A percentile compares a stretch with the other conserved stretches of the same genome.
Evolutionary conservation across 2,797 vertebrate genomes (phyloP).

Genomic region (Acridotheres tristis): DNA sequence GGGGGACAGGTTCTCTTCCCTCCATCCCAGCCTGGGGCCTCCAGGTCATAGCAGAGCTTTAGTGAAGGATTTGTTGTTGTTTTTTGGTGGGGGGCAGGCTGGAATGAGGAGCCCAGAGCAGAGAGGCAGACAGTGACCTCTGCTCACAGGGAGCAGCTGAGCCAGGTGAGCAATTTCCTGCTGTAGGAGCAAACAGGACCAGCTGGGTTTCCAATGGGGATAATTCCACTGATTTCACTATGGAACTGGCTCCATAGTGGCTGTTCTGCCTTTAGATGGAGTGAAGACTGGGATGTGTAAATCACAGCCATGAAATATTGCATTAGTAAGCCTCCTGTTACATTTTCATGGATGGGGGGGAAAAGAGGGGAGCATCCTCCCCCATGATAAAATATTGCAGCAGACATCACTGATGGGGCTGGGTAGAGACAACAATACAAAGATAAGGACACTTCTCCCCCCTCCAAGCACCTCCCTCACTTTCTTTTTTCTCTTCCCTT

Average conservation of each 20-base stretch:
- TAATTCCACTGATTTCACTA: neutral
- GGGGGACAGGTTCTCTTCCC: neutral
- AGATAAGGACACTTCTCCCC: conserved; percentile 26
- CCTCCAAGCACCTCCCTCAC: neutral
- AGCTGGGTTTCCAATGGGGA: neutral
- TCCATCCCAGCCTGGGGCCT: neutral
- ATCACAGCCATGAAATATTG: neutral
- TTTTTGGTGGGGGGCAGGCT: neutral
- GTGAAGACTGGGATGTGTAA: neutral
- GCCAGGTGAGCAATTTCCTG: conserved; percentile 22
- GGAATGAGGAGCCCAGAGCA: neutral
- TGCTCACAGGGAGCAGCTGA: neutral
- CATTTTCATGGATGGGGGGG: neutral
- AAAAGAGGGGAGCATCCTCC: neutral
- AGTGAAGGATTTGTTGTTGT: neutral
- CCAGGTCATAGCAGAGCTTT: neutral
- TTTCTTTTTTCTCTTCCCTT: conserved; percentile 29
- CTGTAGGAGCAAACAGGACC: neutral
- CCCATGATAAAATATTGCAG: neutral
- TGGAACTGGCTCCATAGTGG: neutral
- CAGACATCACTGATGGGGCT: neutral
- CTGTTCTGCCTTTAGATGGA: neutral
- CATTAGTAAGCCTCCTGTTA: neutral
- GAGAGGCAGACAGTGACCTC: neutral
- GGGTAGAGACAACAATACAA: conserved; percentile 4